Evolutionary conservation across 53 echinoderm and acorn worm genomes (phyloP).

Genomic region (Antedon mediterranea): DNA sequence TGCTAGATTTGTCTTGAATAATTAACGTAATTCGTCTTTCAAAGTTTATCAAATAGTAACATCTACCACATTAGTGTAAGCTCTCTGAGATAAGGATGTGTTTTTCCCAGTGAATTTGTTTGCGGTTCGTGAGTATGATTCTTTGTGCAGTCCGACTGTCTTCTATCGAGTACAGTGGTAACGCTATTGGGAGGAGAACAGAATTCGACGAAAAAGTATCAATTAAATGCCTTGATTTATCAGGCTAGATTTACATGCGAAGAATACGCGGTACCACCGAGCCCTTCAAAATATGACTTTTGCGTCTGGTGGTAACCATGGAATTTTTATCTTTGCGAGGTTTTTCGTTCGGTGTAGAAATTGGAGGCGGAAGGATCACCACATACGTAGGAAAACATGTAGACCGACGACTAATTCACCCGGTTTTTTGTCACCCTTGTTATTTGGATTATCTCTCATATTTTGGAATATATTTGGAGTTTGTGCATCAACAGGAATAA

Average conservation of each 20-base stretch:
- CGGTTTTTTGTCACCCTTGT: neutral
- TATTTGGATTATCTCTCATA: neutral
- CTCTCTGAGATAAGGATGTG: neutral
- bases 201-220: neutral
- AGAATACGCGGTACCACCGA: neutral
- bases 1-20: neutral
- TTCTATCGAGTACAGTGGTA: neutral
- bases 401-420: neutral
- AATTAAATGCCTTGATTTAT: neutral
- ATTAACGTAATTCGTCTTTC: neutral
- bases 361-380: neutral
- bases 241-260: neutral
- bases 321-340: neutral
- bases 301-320: neutral
- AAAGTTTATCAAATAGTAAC: neutral
- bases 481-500: neutral
- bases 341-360: neutral
- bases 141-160: neutral
- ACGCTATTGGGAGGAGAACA: neutral
- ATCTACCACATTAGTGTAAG: neutral
- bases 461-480: conserved; percentile 1
- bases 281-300: neutral
- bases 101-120: neutral
- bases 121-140: neutral
- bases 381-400: neutral